Evolutionary conservation across 2,113 vertebrate genomes (phyloP).

Genomic region (Mobula birostris): DNA sequence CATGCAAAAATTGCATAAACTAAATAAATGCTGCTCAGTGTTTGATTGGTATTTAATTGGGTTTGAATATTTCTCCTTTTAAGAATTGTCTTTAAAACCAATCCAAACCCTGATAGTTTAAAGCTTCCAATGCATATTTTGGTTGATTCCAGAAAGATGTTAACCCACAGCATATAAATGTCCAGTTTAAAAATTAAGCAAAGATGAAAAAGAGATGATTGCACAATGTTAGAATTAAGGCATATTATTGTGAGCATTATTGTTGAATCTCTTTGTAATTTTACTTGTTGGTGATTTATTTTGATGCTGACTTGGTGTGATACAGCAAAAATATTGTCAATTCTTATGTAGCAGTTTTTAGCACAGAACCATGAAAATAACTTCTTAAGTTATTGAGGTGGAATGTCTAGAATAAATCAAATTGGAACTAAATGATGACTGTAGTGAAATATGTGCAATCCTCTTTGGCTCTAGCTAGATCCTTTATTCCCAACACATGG

Average conservation of each 20-base stretch:
- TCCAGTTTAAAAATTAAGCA: not conserved
- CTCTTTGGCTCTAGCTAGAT: not conserved
- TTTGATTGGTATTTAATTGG: not conserved
- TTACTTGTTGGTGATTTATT: not conserved
- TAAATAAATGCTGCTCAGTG: not conserved
- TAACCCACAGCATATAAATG: not conserved
- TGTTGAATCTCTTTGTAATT: not conserved
- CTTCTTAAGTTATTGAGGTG: not conserved
- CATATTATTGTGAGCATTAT: not conserved
- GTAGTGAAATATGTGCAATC: not conserved
- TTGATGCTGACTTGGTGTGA: not conserved
- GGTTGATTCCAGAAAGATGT: conserved; percentile 4
- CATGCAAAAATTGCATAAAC: too few species aligned
- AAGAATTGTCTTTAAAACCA: not conserved
- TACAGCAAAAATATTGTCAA: not conserved
- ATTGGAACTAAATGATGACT: not conserved
- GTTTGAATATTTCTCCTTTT: not conserved
- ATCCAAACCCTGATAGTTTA: not conserved
- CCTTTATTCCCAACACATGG: not conserved
- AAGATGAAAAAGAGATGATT: not conserved
- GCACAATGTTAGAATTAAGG: conserved; percentile 8
- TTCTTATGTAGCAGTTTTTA: not conserved
- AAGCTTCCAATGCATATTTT: not conserved
- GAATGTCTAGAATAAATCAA: not conserved
- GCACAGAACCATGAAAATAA: not conserved